Evolutionary conservation across 1,140 invertebrate genomes (phyloP), one percentile per base, ranked within the genome.

Genomic region (Galleria mellonella): DNA sequence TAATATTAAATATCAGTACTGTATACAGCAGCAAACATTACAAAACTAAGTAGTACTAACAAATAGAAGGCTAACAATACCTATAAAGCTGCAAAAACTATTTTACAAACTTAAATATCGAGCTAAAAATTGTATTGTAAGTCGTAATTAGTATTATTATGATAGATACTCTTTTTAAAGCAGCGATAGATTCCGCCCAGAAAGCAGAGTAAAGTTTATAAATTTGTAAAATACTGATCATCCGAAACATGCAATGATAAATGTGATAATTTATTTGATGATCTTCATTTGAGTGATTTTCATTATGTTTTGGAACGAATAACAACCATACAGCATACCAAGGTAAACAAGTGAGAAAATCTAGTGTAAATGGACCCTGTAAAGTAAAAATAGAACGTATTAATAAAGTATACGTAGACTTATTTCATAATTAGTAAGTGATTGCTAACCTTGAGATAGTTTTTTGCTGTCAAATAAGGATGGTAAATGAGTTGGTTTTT

Each of bases 401-500:
- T 31, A 31, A 10, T 31, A 8, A 31, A 31, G 9, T 31, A 9
- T 31, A 31, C 2, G 9, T 31, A 31, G 17, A 23, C 6, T 23
- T 2, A 23, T 6, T 23, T 23, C 2, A 23, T 23, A 23, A 23
- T 23, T 23, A 23, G 17, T 23, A 23, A 23, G 17, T 23, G 2
- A 23, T 23, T 23, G 6, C 17, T 56, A 37, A 84, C 83, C 44
- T 44, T 71, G 7, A 87, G 42, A 61, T 86, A 87, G 49, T 87
- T 72, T 50, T 62, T 74, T 0, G 86, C 83, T 13, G 83, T 87
- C 39, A 82, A 70, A 46, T 83, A 83, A 4, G 86, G 83, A 58
- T 87, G 86, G 32, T 75, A 82, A 39, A 87, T 81, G 9, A 87
- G 58, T 48, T 87, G 83, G 49, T 87, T 84, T 49, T 83, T 76